Percentiles rank a stretch among this genome's conserved stretches.
phyloP scores from a whole-genome alignment of 1,140 invertebrate species.

The Magallana angulata region DNA sequence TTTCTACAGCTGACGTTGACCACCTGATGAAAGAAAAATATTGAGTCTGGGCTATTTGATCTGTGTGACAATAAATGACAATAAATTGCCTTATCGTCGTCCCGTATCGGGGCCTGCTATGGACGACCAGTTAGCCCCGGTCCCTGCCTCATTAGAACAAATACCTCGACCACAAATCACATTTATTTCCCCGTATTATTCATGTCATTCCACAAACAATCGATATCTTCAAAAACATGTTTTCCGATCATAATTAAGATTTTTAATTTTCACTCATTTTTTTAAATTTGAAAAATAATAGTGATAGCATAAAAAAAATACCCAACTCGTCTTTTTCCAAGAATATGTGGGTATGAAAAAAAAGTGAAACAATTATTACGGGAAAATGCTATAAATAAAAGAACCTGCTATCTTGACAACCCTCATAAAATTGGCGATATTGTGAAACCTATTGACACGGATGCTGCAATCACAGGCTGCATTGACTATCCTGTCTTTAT shows the following conservation, averaged over 20 bases:
- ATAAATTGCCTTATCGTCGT: constrained; percentile 19
- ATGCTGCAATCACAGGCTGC: constrained; percentile 4
- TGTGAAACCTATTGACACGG: constrained; percentile 8
- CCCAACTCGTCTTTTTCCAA: not conserved
- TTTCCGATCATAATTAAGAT: not conserved
- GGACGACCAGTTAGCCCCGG: not conserved
- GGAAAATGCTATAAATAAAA: not conserved
- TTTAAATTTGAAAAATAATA: not conserved
- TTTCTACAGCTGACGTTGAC: constrained; percentile 65
- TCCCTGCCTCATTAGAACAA: not conserved
- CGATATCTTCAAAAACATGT: not conserved
- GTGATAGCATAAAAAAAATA: not conserved
- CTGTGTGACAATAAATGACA: constrained; percentile 14
- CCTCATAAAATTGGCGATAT: not conserved
- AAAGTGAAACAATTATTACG: not conserved
- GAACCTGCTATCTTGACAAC: not conserved
- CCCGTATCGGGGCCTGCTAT: not conserved
- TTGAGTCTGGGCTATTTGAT: constrained; percentile 13
- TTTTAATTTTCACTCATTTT: not conserved
- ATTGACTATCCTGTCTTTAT: not conserved
- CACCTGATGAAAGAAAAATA: constrained; percentile 56
- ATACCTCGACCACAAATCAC: constrained; percentile 8
- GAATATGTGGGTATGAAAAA: not conserved
- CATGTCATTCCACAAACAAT: constrained; percentile 9
- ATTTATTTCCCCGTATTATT: constrained; percentile 1